These are phyloP conservation scores for Phragmatobia fuliginosa DNA, from an alignment of 2,888 invertebrate species.

Conservation along the genomic window DNA sequence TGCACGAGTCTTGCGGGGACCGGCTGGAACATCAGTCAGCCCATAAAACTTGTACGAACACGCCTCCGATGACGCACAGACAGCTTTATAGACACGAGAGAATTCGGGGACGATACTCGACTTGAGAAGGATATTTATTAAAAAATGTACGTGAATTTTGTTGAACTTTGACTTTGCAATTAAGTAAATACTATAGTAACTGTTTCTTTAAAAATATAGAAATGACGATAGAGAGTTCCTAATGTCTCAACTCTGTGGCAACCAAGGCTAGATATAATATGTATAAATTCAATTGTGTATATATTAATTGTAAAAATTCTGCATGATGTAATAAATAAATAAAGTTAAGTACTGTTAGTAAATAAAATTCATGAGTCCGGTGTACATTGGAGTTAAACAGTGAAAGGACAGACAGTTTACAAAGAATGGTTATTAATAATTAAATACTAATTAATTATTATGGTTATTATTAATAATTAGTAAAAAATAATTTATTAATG, in stretches of 20 bases:
- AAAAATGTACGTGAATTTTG: constrained; percentile 18
- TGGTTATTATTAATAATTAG: too few species aligned
- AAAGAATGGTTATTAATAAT: too few species aligned
- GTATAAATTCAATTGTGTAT: too few species aligned
- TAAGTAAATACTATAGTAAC: background rate
- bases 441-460: too few species aligned
- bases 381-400: too few species aligned
- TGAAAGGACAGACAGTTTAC: too few species aligned
- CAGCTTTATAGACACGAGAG: constrained; percentile 70
- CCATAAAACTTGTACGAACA: constrained; percentile 74
- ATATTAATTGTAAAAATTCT: too few species aligned
- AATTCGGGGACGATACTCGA: constrained; percentile 46
- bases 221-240: background rate
- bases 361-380: too few species aligned
- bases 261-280: too few species aligned
- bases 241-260: too few species aligned
- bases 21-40: constrained; percentile 55
- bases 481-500: too few species aligned
- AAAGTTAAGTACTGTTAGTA: background rate
- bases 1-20: constrained; percentile 37
- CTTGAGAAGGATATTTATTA: constrained; percentile 21
- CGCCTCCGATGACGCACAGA: constrained; percentile 80
- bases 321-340: too few species aligned
- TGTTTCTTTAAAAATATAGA: background rate
- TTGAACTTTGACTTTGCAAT: background rate